phyloP scores from a whole-genome alignment of 2,888 invertebrate genomes.

The Anodontia alba region DNA sequence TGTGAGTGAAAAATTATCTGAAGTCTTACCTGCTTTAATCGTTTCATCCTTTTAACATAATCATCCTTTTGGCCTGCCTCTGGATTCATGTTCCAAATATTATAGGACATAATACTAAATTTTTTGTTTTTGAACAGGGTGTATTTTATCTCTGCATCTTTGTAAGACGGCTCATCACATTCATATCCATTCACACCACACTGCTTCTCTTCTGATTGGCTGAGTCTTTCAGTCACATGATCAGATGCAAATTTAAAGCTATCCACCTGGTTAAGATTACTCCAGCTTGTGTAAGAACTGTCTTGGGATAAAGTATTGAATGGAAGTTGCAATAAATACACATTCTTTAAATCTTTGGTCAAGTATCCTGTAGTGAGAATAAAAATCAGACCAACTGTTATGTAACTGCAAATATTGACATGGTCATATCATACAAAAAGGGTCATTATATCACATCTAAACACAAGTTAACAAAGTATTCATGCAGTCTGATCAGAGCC shows the following conservation, averaged over 20 bases:
- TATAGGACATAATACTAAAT: slow-evolving; percentile 66
- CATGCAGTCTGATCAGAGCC: too few relatives aligned
- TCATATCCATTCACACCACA: slow-evolving; percentile 7
- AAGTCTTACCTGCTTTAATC: slow-evolving; percentile 53
- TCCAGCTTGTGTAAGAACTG: background rate
- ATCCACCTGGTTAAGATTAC: background rate
- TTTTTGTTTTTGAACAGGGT: background rate
- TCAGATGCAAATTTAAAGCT: background rate
- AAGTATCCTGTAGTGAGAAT: background rate
- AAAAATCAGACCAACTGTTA: too few relatives aligned
- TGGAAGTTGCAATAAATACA: background rate
- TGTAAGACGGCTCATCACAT: background rate
- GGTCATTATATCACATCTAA: too few relatives aligned
- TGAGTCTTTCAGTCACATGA: slow-evolving; percentile 17
- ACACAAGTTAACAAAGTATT: too few relatives aligned
- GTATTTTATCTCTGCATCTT: background rate
- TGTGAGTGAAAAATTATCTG: too few relatives aligned
- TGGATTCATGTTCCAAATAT: slow-evolving; percentile 73
- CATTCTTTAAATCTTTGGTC: background rate
- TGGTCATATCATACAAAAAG: too few relatives aligned
- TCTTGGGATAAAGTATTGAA: background rate
- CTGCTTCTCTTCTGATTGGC: slow-evolving; percentile 18
- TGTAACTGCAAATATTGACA: too few relatives aligned
- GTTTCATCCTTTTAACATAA: slow-evolving; percentile 61
- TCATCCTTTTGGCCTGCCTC: slow-evolving; percentile 42